These are phyloP conservation scores for Tricholauxania praeusta DNA, from an alignment of 2,888 invertebrate species.

Conservation along the genomic window DNA sequence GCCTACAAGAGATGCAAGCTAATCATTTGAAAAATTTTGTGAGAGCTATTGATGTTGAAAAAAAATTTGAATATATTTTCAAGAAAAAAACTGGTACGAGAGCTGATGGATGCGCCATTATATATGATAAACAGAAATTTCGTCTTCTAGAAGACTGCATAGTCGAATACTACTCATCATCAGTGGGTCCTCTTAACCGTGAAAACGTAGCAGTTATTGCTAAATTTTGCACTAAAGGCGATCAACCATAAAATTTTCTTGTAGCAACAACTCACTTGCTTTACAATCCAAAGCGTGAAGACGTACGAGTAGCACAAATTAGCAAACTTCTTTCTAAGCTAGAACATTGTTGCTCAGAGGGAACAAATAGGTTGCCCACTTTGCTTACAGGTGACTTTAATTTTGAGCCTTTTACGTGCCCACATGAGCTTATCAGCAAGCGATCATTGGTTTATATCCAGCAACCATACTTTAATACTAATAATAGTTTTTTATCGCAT, in stretches of 20 bases:
- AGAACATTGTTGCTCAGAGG: slow-evolving; percentile 76
- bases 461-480: slow-evolving; percentile 33
- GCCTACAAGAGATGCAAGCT: slow-evolving; percentile 89
- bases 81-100: slow-evolving; percentile 86
- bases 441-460: slow-evolving; percentile 62
- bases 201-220: slow-evolving; percentile 90
- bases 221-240: slow-evolving; percentile 74
- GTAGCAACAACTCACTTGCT: slow-evolving; percentile 95
- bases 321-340: slow-evolving; percentile 87
- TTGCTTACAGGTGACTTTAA: slow-evolving; percentile 96
- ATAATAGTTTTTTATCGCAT: slow-evolving; percentile 2
- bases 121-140: slow-evolving; percentile 79
- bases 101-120: slow-evolving; percentile 92
- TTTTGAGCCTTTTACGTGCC: slow-evolving; percentile 78
- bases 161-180: slow-evolving; percentile 75
- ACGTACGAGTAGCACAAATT: slow-evolving; percentile 90
- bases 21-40: slow-evolving; percentile 73
- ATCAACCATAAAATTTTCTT: slow-evolving; percentile 67
- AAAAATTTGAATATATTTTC: slow-evolving; percentile 81
- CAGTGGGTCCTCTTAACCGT: slow-evolving; percentile 75
- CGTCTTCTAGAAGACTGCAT: slow-evolving; percentile 74
- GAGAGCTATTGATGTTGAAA: slow-evolving; percentile 47
- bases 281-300: slow-evolving; percentile 90
- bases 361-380: slow-evolving; percentile 73
- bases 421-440: slow-evolving; percentile 41